A percentile compares a stretch with the other conserved stretches of the same genome.
phyloP scores from a whole-genome alignment of 2,888 invertebrate species.

The Parelbella ahira region DNA sequence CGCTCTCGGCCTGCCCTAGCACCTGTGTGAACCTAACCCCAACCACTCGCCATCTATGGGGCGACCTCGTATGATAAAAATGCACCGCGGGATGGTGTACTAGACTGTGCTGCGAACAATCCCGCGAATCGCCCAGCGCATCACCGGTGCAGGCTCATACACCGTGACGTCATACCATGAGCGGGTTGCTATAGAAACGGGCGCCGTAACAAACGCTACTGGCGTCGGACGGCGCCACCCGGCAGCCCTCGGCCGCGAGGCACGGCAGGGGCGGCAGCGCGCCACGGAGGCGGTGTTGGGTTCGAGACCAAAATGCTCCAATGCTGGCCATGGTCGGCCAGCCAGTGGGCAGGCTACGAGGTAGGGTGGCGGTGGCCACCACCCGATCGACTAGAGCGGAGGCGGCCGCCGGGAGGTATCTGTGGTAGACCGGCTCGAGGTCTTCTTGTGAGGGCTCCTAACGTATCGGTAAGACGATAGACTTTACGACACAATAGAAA shows the following conservation, averaged over 20 bases:
- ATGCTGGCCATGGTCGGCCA: slow-evolving; percentile 29
- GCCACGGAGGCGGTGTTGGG: slow-evolving; percentile 43
- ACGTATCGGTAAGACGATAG: slow-evolving; percentile 28
- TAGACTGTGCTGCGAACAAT: too few species aligned
- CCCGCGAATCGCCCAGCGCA: slow-evolving; percentile 32
- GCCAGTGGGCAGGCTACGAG: slow-evolving; percentile 26
- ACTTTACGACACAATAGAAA: too few species aligned
- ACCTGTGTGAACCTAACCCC: too few species aligned
- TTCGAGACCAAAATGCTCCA: slow-evolving; percentile 40
- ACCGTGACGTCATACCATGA: slow-evolving; percentile 60
- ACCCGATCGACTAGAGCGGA: slow-evolving; percentile 46
- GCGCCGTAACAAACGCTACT: slow-evolving; percentile 54
- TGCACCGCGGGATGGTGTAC: too few species aligned
- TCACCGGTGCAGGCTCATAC: slow-evolving; percentile 29
- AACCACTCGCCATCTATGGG: too few species aligned
- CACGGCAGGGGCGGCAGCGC: slow-evolving; percentile 44
- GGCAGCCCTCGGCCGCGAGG: slow-evolving; percentile 50
- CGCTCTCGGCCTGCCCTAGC: too few species aligned
- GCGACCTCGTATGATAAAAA: too few species aligned
- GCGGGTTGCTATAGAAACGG: slow-evolving; percentile 63
- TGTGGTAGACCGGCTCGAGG: slow-evolving; percentile 46
- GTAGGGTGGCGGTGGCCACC: slow-evolving; percentile 33
- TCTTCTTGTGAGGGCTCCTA: slow-evolving; percentile 60
- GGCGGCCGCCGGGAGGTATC: slow-evolving; percentile 57
- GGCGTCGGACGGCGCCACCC: slow-evolving; percentile 58